Evolutionary conservation across 2,113 vertebrate species (phyloP).

Genomic region (Nibea coibor): DNA sequence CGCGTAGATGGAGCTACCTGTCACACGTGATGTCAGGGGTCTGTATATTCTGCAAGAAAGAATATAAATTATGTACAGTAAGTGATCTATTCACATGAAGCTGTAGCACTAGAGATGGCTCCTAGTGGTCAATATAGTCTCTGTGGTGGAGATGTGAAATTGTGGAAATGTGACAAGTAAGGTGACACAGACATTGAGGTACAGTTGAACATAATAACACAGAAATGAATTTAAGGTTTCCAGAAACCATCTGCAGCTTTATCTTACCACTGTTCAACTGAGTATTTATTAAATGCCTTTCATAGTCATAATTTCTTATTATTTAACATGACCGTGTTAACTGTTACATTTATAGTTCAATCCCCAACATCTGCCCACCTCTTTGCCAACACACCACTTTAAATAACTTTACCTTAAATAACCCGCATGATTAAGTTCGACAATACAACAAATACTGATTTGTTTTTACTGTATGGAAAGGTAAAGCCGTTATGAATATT

Average conservation of each 20-base stretch:
- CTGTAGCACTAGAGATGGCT: background rate
- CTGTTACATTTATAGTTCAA: background rate
- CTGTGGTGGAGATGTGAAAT: conserved; percentile 3
- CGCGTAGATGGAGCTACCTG: background rate
- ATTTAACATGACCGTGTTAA: background rate
- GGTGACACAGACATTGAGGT: background rate
- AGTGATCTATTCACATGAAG: background rate
- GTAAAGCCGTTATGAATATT: conserved; percentile 38
- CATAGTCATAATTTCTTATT: background rate
- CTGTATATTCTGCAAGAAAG: background rate
- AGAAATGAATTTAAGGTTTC: background rate
- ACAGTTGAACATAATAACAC: background rate
- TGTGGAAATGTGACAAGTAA: conserved; percentile 2
- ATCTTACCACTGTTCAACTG: background rate
- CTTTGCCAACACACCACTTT: background rate
- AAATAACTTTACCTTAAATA: conserved; percentile 11
- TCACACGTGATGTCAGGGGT: background rate
- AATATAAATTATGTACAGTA: background rate
- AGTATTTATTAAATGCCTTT: background rate
- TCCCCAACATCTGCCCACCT: background rate
- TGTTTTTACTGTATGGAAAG: conserved; percentile 58
- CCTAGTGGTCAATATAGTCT: conserved; percentile 1
- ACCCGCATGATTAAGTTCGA: background rate
- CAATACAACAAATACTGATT: conserved; percentile 30
- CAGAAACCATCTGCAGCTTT: background rate